These are phyloP conservation scores for Meteorus colon DNA, from an alignment of 2,888 invertebrate genomes.

Conservation along the genomic window DNA sequence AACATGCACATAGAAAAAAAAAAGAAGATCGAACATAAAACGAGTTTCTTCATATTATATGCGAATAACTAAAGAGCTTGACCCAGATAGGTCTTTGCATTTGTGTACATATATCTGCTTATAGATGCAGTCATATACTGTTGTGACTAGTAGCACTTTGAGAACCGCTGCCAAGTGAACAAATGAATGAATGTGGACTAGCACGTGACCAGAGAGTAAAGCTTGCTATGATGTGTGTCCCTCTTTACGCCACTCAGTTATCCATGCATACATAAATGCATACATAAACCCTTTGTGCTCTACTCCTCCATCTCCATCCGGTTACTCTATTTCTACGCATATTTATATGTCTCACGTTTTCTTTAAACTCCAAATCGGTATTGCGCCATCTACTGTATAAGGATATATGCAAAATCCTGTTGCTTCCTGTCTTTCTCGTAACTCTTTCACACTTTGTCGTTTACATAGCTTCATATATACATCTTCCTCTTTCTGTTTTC, in stretches of 20 bases:
- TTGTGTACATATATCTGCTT: neutral
- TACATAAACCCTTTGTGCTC: conserved; percentile 24
- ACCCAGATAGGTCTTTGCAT: conserved; percentile 53
- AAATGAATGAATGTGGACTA: conserved; percentile 69
- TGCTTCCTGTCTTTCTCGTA: no score
- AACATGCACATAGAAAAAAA: neutral
- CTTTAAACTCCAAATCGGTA: neutral
- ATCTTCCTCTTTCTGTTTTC: conserved; percentile 42
- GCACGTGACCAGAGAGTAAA: conserved; percentile 67
- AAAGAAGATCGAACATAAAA: conserved; percentile 27
- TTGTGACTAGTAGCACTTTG: conserved; percentile 44
- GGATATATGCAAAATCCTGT: no score
- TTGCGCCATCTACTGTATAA: no score
- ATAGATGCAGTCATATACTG: neutral
- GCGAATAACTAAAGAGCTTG: conserved; percentile 45
- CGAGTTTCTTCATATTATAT: conserved; percentile 35
- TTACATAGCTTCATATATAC: conserved; percentile 30
- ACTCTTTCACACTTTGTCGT: no score
- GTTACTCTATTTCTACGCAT: no score
- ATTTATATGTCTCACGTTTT: no score
- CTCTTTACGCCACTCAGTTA: conserved; percentile 26
- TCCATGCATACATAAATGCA: neutral
- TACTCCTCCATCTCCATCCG: conserved; percentile 5
- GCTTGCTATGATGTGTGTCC: conserved; percentile 41
- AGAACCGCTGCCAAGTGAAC: conserved; percentile 63